Conservation (phyloP, 2,797 vertebrate genomes). For the Anas bernieri region DNA sequence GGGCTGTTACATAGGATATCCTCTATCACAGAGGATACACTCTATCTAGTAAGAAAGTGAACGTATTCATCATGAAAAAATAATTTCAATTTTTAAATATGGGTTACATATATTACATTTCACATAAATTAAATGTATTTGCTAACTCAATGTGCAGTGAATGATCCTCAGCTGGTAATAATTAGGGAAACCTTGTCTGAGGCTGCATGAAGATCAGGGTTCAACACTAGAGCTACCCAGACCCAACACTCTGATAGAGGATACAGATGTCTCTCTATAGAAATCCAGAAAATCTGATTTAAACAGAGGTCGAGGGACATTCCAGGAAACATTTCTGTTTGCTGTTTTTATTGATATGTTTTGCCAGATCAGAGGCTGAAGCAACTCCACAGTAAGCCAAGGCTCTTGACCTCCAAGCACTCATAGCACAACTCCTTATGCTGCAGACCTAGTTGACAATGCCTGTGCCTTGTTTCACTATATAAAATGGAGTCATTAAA, state of each 20-base stretch:
- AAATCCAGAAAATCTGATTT: background rate
- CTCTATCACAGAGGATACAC: too few species aligned
- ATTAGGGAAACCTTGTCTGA: background rate
- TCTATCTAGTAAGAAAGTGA: conserved; percentile 21
- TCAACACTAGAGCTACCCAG: background rate
- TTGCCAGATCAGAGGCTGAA: background rate
- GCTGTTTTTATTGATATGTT: background rate
- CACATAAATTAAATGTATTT: conserved; percentile 59
- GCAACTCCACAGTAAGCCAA: background rate
- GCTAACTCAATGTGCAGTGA: conserved; percentile 39
- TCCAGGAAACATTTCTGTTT: background rate
- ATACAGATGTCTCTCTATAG: background rate
- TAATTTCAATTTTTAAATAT: conserved; percentile 48
- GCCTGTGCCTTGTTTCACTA: background rate
- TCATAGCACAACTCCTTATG: background rate
- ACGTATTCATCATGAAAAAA: background rate
- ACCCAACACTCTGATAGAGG: background rate
- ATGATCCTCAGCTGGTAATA: background rate
- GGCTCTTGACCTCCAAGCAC: background rate
- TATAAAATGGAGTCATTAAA: background rate
- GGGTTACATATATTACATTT: conserved; percentile 50
- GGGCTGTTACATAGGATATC: conserved; percentile 4
- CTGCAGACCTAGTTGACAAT: background rate
- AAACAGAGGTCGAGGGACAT: background rate
- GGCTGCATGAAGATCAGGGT: background rate